Evolutionary conservation across 2,888 invertebrate genomes (phyloP).

Genomic region (Mantis religiosa): DNA sequence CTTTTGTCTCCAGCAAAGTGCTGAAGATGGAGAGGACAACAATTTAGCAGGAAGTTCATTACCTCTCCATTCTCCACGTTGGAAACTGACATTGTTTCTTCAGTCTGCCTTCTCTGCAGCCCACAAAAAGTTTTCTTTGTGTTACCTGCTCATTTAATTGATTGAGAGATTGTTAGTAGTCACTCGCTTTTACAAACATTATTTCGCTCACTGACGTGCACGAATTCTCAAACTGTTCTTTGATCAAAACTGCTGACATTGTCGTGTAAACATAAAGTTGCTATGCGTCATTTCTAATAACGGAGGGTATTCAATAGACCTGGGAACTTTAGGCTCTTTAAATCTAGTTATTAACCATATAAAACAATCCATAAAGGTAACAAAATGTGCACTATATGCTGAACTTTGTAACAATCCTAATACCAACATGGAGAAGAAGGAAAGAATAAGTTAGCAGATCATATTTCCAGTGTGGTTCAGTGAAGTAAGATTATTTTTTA

Average conservation of each 20-base stretch:
- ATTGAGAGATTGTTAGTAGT: background rate
- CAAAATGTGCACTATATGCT: too few species aligned
- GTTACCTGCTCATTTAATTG: background rate
- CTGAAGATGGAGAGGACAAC: background rate
- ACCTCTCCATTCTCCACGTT: background rate
- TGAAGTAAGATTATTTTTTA: too few species aligned
- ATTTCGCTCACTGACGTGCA: background rate
- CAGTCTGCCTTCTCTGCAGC: background rate
- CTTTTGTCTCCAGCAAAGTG: conserved; percentile 4
- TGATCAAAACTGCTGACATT: background rate
- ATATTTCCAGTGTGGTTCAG: too few species aligned
- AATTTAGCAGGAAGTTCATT: background rate
- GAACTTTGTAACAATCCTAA: too few species aligned
- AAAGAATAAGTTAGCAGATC: too few species aligned
- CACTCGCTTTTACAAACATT: background rate
- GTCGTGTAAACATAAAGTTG: too few species aligned
- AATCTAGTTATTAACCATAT: too few species aligned
- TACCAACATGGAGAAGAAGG: too few species aligned
- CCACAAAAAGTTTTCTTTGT: background rate
- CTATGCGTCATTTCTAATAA: too few species aligned
- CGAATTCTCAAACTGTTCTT: background rate
- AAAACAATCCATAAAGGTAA: too few species aligned
- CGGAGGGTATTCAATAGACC: too few species aligned
- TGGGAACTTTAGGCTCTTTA: too few species aligned
- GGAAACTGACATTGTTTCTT: background rate